Evolutionary conservation across 2,113 vertebrate species (phyloP).

Genomic region (Pedionomus torquatus): DNA sequence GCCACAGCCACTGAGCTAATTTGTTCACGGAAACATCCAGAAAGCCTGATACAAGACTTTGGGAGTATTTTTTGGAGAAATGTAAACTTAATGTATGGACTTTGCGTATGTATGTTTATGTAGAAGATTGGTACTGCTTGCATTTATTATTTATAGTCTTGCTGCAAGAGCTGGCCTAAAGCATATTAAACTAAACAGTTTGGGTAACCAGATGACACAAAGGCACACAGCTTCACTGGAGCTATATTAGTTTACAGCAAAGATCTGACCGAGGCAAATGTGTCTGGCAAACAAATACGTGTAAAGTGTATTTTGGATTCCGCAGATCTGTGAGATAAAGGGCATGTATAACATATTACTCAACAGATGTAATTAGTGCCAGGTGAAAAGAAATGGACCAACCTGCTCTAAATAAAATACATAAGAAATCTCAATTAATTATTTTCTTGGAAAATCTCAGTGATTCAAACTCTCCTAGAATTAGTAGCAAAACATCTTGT

Average conservation of each 20-base stretch:
- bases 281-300: not conserved
- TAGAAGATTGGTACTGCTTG: not conserved
- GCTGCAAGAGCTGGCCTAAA: not conserved
- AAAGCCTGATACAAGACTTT: not conserved
- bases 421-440: not conserved
- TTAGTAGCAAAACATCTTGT: not conserved
- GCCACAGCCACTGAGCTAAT: not conserved
- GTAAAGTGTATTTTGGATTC: not conserved
- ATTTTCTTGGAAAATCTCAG: not conserved
- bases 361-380: not conserved
- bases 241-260: not conserved
- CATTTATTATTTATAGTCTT: not conserved
- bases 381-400: not conserved
- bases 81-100: not conserved
- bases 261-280: not conserved
- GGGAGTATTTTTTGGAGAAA: not conserved
- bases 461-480: not conserved
- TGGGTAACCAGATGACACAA: not conserved
- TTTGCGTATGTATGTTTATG: not conserved
- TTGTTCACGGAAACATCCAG: not conserved
- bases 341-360: not conserved
- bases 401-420: not conserved
- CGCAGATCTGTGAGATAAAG: not conserved
- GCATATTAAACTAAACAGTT: not conserved
- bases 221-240: not conserved